Base-by-base conservation (phyloP, 2,888 invertebrate species). In the Heterodera filipjevi region DNA sequence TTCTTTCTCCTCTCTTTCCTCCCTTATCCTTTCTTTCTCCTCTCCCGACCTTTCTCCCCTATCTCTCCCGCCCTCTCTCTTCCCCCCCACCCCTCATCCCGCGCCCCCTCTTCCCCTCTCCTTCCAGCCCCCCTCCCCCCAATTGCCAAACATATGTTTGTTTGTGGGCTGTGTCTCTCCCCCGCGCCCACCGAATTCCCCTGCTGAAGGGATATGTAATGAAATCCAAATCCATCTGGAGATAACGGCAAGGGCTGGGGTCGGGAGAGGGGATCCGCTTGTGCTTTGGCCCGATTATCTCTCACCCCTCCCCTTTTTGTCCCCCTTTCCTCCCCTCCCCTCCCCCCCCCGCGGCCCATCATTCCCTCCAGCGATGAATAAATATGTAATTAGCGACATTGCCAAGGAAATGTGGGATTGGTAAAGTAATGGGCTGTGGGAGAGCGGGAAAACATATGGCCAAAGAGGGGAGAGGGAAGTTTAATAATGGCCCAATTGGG, bases 331-430 rank as follows among this genome's bases (percentile, higher is more conserved):
- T n/a, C n/a, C n/a, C n/a, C n/a, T 32, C 68, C 8, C 68, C 68
- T 33, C 68, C 64, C 64, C 12, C 64, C 64, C 64, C n/a, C 64
- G 16, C 27, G 14, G 64, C 12, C 64, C 64, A 64, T 27, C 27
- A 22, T 27, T 27, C 68, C 35, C 35, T 35, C 6, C 68, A 32
- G 68, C 68, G 33, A 68, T 35, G 68, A 68, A 68, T 68, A 68
- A 68, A 68, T 68, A 68, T 68, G 68, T 68, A 68, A 68, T 68
- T 68, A 68, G 68, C 68, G 68, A 68, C 68, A 68, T 35, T 68
- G 32, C 68, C 68, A 68, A 27, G 68, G 68, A 68, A 68, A 68
- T 35, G 68, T 68, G 68, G 33, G 68, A 27, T 59, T 59, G 59
- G 59, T 8, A 59, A 66, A 68, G 68, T 32, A 35, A 35, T 68